phyloP scores from a whole-genome alignment of 2,797 vertebrate genomes.

The Channa striata region DNA sequence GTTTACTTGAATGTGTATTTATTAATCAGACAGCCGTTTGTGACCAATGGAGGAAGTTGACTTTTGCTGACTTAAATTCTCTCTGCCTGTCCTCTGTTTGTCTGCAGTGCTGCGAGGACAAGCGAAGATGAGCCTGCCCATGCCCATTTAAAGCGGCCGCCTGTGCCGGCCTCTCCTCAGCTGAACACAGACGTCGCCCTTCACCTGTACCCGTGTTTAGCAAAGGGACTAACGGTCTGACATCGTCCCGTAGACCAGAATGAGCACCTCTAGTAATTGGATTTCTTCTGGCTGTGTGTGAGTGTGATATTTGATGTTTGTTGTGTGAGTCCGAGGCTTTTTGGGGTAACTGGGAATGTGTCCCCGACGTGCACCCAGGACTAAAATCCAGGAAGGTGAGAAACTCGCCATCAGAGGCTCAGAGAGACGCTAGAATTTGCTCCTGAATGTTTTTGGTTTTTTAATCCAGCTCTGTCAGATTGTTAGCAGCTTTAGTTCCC shows the following conservation, averaged over 20 bases:
- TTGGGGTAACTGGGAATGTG: slow-evolving; percentile 29
- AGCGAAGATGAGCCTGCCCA: slow-evolving; percentile 84
- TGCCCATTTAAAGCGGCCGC: slow-evolving; percentile 76
- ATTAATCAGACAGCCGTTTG: too few relatives aligned
- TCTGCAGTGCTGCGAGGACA: slow-evolving; percentile 80
- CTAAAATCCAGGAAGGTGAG: slow-evolving; percentile 1
- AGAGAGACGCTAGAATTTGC: slow-evolving; percentile 2
- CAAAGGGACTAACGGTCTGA: slow-evolving; percentile 48
- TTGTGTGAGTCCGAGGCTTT: not conserved
- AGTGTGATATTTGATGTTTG: not conserved
- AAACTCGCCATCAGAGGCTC: not conserved
- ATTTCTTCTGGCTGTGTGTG: slow-evolving; percentile 22
- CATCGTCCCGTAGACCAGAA: slow-evolving; percentile 40
- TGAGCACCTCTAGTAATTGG: slow-evolving; percentile 8
- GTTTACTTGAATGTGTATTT: too few relatives aligned
- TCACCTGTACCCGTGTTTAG: slow-evolving; percentile 37
- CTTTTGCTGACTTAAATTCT: not conserved
- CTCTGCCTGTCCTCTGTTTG: not conserved
- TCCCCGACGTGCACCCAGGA: slow-evolving; percentile 14
- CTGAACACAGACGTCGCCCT: slow-evolving; percentile 27
- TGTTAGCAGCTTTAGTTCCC: slow-evolving; percentile 14
- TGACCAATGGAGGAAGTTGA: not conserved
- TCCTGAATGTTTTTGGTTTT: too few relatives aligned
- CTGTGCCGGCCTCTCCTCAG: slow-evolving; percentile 7
- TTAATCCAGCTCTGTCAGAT: slow-evolving; percentile 12